Base-by-base conservation (phyloP, 2,888 invertebrate species). In the Chouioia cunea region DNA sequence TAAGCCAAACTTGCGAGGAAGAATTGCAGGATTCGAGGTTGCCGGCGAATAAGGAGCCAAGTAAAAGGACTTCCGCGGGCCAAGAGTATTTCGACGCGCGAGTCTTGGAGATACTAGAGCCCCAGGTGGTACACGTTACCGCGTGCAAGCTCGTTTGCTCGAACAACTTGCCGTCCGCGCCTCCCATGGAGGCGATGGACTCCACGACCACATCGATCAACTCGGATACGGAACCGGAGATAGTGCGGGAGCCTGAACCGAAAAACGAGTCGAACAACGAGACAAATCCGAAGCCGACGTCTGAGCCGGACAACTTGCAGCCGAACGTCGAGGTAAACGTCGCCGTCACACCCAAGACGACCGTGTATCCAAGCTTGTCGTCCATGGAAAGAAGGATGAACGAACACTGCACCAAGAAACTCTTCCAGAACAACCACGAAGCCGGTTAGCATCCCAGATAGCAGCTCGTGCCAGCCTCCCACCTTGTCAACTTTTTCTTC, bases 101-200 rank as follows among this genome's bases (percentile, higher is more conserved):
- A 12, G 70, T 73, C 16, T 65, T 73, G 3, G 60, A 67, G 27
- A 22, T 68, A 14, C 64, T 73, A 47, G 73, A 73, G 23, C 73
- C 73, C 15, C 23, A 70, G 27, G 67, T 73, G 4, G 60, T 65
- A 15, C 22, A 60, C 1, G 36, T 47, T 2, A 66, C 12, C 68
- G 56, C 10, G 43, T 23, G 20, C 43, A 57, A 46, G 10, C 52
- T 57, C 18, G 27, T 68, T 0, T 60, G 46, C n/a, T n/a, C n/a
- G n/a, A 65, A 72, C 6, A 57, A 18, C 22, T 62, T 69, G 2
- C 36, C 36, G 36, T 10, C 10, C 6, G 16, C 15, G 43, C n/a
- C 4, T 8, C 14, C 12, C 22, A 4, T 10, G n/a, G 10, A 10
- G 36, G 36, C 6, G 22, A 44, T 18, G 1, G 10, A 54, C 16